Conservation (phyloP, 2,797 vertebrate genomes). For the Takifugu ocellatus region DNA sequence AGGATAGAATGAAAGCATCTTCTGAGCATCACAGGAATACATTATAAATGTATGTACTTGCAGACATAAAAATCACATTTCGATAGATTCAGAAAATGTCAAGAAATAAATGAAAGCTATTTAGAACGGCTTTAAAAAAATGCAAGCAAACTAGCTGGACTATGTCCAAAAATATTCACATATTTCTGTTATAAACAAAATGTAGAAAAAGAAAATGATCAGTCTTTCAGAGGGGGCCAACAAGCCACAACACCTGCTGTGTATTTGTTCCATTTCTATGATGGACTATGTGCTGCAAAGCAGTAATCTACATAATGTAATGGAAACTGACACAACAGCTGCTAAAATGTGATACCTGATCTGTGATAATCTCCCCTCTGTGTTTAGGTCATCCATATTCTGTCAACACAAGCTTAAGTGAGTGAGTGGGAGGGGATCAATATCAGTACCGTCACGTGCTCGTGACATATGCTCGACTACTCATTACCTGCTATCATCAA, state of each 20-base stretch:
- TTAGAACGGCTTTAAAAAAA: constrained; percentile 13
- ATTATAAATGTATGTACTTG: background rate
- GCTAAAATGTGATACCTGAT: constrained; percentile 29
- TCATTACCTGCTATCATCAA: constrained; percentile 64
- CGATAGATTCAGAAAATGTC: constrained; percentile 3
- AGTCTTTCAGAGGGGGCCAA: constrained; percentile 4
- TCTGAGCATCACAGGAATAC: background rate
- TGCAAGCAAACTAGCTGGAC: constrained; percentile 16
- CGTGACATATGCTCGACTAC: constrained; percentile 40
- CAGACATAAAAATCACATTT: background rate
- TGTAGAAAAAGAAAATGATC: constrained; percentile 18
- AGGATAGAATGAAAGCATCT: constrained; percentile 1
- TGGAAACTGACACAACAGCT: constrained; percentile 36
- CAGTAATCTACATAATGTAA: constrained; percentile 32
- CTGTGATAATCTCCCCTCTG: constrained; percentile 40
- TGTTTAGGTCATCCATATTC: constrained; percentile 57
- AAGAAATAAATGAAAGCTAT: background rate
- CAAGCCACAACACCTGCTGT: constrained; percentile 9
- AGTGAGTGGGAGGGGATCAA: constrained; percentile 50
- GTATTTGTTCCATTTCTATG: constrained; percentile 14
- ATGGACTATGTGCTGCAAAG: constrained; percentile 13
- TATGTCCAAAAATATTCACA: constrained; percentile 9
- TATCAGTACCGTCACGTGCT: constrained; percentile 38
- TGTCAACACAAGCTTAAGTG: constrained; percentile 53
- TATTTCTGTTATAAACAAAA: constrained; percentile 15